These are phyloP conservation scores for Amblyraja radiata DNA, from an alignment of 2,797 vertebrate species.

Conservation along the genomic window DNA sequence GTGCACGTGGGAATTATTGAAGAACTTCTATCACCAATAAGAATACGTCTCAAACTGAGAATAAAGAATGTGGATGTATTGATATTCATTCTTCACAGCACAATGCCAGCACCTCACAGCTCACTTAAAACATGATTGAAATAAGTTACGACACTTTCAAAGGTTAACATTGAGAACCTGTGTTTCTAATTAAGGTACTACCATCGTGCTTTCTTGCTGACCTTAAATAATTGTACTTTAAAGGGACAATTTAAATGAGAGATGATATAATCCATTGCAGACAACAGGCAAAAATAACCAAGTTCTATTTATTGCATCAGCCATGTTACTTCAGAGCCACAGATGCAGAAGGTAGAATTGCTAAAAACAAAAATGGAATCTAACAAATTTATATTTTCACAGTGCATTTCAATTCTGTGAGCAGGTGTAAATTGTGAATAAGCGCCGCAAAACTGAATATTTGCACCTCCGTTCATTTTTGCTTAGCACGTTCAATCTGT, in stretches of 20 bases:
- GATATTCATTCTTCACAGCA: background rate
- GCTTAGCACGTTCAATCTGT: background rate
- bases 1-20: background rate
- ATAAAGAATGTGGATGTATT: background rate
- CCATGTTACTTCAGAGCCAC: background rate
- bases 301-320: background rate
- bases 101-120: background rate
- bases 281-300: background rate
- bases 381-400: background rate
- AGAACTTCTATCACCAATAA: background rate
- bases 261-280: background rate
- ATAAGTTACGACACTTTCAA: background rate
- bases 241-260: background rate
- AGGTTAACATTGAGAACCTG: background rate
- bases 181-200: background rate
- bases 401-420: background rate
- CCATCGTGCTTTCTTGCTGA: too few relatives aligned
- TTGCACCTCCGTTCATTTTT: background rate
- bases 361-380: background rate
- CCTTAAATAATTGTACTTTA: background rate
- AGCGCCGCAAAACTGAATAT: background rate
- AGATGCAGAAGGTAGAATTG: background rate
- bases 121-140: background rate
- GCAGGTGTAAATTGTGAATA: slow-evolving; percentile 15
- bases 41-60: background rate